These are phyloP conservation scores for Drosophila emarginata DNA, from an alignment of 2,888 invertebrate genomes.

Conservation along the genomic window DNA sequence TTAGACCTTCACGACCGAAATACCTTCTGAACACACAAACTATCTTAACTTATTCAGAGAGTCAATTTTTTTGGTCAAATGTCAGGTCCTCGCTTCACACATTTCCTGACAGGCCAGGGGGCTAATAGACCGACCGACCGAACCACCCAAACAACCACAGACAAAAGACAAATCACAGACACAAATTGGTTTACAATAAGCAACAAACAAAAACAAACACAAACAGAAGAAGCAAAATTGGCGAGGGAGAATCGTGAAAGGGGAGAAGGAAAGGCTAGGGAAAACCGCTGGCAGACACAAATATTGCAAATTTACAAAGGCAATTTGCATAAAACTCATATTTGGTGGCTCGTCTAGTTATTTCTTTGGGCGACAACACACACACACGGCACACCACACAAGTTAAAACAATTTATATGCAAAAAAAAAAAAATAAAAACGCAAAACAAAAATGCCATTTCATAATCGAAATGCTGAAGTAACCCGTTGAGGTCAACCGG, in stretches of 20 bases:
- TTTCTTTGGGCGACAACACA: conserved; percentile 40
- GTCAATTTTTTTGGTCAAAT: conserved; percentile 30
- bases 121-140: conserved; percentile 47
- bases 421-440: conserved; percentile 56
- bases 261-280: conserved; percentile 16
- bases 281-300: conserved; percentile 50
- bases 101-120: conserved; percentile 15
- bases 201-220: conserved; percentile 46
- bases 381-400: conserved; percentile 28
- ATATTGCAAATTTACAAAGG: conserved; percentile 66
- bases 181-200: conserved; percentile 74
- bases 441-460: conserved; percentile 47
- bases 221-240: conserved; percentile 35
- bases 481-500: conserved; percentile 67
- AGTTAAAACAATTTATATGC: conserved; percentile 65
- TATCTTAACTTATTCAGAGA: background rate
- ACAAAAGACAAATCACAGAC: conserved; percentile 68
- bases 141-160: conserved; percentile 18
- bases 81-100: conserved; percentile 33
- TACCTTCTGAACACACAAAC: background rate
- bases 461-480: conserved; percentile 68
- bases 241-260: background rate
- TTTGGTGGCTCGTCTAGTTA: conserved; percentile 57
- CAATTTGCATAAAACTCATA: conserved; percentile 76
- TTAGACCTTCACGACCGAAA: background rate